These are phyloP conservation scores for Manacus vitellinus DNA, from an alignment of 2,113 vertebrate species.

Conservation along the genomic window DNA sequence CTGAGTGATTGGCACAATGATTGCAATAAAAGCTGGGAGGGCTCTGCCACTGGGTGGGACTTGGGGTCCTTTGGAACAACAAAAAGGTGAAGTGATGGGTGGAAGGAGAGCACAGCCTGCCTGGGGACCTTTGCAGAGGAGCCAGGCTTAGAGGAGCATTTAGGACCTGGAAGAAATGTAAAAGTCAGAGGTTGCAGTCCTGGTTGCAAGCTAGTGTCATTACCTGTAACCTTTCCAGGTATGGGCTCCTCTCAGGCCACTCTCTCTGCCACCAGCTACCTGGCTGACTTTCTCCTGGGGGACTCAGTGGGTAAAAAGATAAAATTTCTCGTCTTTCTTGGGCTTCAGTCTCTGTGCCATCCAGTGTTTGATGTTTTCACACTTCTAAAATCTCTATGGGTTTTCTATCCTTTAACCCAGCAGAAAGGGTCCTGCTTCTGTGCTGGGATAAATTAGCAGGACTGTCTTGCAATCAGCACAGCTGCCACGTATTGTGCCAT, in stretches of 20 bases:
- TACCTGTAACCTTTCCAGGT: background rate
- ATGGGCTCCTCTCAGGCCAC: background rate
- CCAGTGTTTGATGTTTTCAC: background rate
- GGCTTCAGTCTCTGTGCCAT: background rate
- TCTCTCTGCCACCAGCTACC: background rate
- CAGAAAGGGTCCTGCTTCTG: background rate
- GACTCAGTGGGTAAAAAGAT: background rate
- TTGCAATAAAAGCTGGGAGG: background rate
- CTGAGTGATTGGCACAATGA: background rate
- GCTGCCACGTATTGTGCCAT: rapidly evolving
- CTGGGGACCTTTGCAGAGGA: background rate
- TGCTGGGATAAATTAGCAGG: background rate
- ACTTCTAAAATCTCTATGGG: background rate
- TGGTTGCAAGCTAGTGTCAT: background rate
- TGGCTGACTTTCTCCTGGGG: background rate
- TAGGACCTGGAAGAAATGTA: background rate
- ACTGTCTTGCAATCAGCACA: background rate
- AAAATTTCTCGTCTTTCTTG: background rate
- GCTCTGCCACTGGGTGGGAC: background rate
- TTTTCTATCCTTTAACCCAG: background rate
- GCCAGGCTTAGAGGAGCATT: background rate
- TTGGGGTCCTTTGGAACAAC: background rate
- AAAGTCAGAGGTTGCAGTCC: background rate
- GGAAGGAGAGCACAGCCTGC: background rate
- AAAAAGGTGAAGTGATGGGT: background rate